A percentile compares a stretch with the other conserved stretches of the same genome.
Evolutionary conservation across 2,113 vertebrate species (phyloP).

Genomic region (Sapayoa aenigma): DNA sequence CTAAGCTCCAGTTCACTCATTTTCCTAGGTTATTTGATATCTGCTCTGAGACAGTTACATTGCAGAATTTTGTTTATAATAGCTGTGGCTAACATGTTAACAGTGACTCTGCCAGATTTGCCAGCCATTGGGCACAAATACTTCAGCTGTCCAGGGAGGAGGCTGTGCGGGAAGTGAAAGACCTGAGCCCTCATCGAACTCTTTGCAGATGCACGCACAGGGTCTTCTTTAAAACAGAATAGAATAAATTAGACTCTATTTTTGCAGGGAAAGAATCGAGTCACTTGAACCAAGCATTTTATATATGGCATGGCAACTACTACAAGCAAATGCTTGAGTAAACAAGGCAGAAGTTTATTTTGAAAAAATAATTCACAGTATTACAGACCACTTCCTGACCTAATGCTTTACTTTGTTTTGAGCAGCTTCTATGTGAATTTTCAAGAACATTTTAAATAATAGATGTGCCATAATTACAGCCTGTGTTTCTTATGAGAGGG

Average conservation of each 20-base stretch:
- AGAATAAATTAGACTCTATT: background rate
- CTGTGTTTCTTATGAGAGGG: constrained; percentile 44
- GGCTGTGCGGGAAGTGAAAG: background rate
- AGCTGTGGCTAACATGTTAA: constrained; percentile 35
- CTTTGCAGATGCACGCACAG: background rate
- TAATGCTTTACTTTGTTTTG: constrained; percentile 24
- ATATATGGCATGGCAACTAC: background rate
- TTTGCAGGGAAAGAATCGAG: background rate
- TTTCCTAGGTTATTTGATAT: constrained; percentile 54
- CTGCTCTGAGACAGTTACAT: constrained; percentile 23
- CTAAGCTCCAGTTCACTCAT: constrained; percentile 28
- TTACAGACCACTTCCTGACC: constrained; percentile 4
- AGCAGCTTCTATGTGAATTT: constrained; percentile 23
- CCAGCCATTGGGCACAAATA: background rate
- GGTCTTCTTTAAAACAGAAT: background rate
- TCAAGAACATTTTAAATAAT: constrained; percentile 56
- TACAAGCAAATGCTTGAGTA: background rate
- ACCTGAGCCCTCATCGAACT: background rate
- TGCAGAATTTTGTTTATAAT: constrained; percentile 39
- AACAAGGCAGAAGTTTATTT: background rate
- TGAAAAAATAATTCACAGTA: background rate
- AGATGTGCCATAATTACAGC: constrained; percentile 55
- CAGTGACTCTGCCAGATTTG: background rate
- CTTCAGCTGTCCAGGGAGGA: background rate
- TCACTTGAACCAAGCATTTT: background rate